A percentile compares a stretch with the other conserved stretches of the same genome.
phyloP scores from a whole-genome alignment of 2,113 vertebrate genomes.

The Cepphus grylle region DNA sequence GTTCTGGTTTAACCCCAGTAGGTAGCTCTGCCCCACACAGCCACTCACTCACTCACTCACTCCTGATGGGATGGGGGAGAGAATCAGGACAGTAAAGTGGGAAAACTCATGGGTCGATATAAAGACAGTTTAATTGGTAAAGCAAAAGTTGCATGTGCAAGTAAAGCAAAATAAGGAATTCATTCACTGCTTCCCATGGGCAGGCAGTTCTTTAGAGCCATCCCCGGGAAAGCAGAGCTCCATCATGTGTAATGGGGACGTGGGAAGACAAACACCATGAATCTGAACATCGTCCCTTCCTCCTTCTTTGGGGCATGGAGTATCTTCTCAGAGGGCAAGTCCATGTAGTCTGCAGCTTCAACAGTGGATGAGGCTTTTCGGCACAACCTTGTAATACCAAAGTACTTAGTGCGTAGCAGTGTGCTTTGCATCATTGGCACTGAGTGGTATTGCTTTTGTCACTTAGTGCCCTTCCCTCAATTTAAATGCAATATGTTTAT shows the following conservation, averaged over 20 bases:
- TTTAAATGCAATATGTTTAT: not conserved
- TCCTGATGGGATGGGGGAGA: fast-evolving
- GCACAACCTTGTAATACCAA: not conserved
- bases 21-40: not conserved
- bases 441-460: not conserved
- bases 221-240: not conserved
- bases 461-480: not conserved
- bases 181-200: fast-evolving
- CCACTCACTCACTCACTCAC: not conserved
- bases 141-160: not conserved
- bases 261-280: fast-evolving
- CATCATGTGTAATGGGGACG: fast-evolving
- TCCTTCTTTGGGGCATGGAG: not conserved
- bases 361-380: not conserved
- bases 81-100: not conserved
- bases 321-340: not conserved
- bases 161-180: not conserved
- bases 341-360: not conserved
- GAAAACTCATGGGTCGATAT: fast-evolving
- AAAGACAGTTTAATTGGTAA: not conserved
- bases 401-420: not conserved
- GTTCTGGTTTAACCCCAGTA: not conserved
- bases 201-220: not conserved
- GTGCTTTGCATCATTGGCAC: not conserved
- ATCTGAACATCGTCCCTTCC: fast-evolving